Percentiles rank a stretch among this genome's conserved stretches.
Conservation (phyloP, 2,797 vertebrate species). For the Cuculus canorus region DNA sequence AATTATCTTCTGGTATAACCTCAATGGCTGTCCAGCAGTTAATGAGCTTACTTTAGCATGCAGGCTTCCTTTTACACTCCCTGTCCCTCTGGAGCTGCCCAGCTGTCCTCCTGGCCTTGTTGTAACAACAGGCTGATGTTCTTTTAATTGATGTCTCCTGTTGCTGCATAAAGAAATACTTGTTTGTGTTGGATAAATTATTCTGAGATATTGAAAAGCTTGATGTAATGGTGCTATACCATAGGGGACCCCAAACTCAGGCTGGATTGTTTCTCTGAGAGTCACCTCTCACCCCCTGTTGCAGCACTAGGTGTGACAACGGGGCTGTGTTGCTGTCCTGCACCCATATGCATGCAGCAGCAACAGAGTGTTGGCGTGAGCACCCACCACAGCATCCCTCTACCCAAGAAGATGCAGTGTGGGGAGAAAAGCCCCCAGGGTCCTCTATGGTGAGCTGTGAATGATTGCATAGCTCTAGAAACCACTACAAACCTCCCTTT, state of each 20-base stretch:
- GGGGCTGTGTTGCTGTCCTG: not conserved
- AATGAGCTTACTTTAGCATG: not conserved
- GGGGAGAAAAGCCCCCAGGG: not conserved
- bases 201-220: not conserved
- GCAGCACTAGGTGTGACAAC: not conserved
- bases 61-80: not conserved
- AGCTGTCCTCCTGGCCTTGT: not conserved
- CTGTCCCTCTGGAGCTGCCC: not conserved
- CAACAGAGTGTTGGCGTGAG: not conserved
- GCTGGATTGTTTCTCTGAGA: not conserved
- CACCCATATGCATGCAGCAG: not conserved
- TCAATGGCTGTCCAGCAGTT: not conserved
- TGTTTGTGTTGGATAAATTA: not conserved
- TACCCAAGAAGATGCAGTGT: not conserved
- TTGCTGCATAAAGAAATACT: fast-evolving
- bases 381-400: not conserved
- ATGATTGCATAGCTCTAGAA: not conserved
- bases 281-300: not conserved
- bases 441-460: fast-evolving
- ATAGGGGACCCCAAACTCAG: not conserved
- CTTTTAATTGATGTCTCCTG: not conserved
- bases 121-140: not conserved
- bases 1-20: not conserved
- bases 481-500: not conserved
- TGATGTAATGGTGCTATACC: not conserved